Percentiles rank a stretch among this genome's conserved stretches.
phyloP scores from a whole-genome alignment of 2,797 vertebrate genomes.

The Periparus ater region DNA sequence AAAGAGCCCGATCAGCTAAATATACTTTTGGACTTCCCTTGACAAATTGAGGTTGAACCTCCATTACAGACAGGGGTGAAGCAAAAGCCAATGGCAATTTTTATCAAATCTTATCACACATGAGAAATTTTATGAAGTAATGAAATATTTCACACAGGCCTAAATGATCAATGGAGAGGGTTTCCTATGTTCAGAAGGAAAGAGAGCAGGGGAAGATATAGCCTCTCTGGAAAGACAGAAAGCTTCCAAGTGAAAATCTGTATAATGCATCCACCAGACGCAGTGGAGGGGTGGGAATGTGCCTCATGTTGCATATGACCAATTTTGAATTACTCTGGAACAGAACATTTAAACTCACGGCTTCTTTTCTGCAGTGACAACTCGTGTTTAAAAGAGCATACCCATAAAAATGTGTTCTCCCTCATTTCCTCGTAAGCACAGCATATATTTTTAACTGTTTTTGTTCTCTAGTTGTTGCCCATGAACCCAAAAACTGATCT shows the following conservation, averaged over 20 bases:
- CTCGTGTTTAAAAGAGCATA: not conserved
- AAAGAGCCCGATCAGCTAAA: not conserved
- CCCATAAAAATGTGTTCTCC: not conserved
- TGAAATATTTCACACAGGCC: not conserved
- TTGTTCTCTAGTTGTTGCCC: rapidly evolving
- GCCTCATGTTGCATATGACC: not conserved
- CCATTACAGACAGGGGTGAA: not conserved
- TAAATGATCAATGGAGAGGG: not conserved
- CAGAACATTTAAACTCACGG: not conserved
- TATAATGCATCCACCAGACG: not conserved
- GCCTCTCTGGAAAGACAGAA: not conserved
- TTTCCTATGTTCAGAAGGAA: not conserved
- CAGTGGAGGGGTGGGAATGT: not conserved
- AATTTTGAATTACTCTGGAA: not conserved
- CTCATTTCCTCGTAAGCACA: not conserved
- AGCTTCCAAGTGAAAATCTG: not conserved
- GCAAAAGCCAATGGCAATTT: not conserved
- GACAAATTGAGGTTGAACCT: not conserved
- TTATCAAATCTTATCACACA: not conserved
- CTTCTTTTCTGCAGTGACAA: not conserved
- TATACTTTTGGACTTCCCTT: not conserved
- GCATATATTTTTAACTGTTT: not conserved
- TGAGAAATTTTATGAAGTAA: not conserved
- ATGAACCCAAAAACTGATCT: not conserved
- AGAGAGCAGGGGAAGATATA: not conserved